phyloP scores from a whole-genome alignment of 1,140 invertebrate genomes.

The Metopolophium dirhodum region DNA sequence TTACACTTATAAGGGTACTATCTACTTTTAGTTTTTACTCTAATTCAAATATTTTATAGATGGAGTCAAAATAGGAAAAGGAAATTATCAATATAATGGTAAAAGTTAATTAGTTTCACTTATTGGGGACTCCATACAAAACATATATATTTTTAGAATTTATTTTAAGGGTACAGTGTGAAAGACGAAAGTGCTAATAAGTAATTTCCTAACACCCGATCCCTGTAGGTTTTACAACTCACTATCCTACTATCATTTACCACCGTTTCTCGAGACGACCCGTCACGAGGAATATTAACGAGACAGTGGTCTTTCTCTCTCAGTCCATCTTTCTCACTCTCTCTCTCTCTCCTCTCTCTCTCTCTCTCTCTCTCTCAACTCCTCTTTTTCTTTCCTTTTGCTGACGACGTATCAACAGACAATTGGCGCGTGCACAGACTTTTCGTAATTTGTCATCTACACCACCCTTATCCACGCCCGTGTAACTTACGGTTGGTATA shows the following conservation, averaged over 20 bases:
- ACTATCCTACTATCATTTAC: background rate
- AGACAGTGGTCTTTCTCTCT: background rate
- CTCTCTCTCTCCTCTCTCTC: too few species aligned
- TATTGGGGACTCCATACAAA: too few species aligned
- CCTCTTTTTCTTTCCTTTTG: background rate
- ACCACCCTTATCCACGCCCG: too few species aligned
- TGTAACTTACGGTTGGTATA: background rate
- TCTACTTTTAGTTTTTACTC: background rate
- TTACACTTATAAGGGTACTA: too few species aligned
- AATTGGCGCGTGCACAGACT: background rate
- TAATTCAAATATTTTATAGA: background rate
- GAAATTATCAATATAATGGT: background rate
- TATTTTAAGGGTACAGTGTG: background rate
- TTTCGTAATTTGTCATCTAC: slow-evolving; percentile 31
- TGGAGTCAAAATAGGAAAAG: background rate
- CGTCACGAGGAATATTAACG: background rate
- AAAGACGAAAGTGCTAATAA: background rate
- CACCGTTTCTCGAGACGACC: background rate
- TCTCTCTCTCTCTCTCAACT: background rate
- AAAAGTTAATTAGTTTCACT: too few species aligned
- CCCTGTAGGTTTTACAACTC: background rate
- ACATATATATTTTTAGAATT: background rate
- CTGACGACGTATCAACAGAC: background rate
- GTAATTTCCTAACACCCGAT: background rate
- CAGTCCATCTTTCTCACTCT: background rate